phyloP scores from a whole-genome alignment of 2,888 invertebrate genomes.

The Amphipoea oculea region DNA sequence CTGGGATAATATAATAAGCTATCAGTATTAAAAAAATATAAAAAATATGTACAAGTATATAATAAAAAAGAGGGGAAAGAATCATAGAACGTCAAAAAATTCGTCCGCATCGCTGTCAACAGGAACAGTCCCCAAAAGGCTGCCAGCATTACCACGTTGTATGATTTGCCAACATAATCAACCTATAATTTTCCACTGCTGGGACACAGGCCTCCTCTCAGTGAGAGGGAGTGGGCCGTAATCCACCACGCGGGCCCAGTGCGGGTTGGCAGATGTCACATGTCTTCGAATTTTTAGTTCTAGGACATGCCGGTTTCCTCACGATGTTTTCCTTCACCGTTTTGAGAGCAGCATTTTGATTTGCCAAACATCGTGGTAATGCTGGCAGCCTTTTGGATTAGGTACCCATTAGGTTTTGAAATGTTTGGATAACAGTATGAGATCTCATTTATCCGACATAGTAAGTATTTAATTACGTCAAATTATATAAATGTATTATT shows the following conservation, averaged over 20 bases:
- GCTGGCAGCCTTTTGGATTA: neutral
- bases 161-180: too few species aligned
- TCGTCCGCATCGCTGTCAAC: neutral
- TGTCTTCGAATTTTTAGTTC: too few species aligned
- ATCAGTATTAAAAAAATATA: neutral
- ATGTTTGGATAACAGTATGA: neutral
- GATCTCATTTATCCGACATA: neutral
- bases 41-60: neutral
- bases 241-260: too few species aligned
- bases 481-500: neutral
- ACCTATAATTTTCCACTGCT: too few species aligned
- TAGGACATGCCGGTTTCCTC: too few species aligned
- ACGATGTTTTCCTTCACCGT: too few species aligned
- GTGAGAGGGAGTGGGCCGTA: too few species aligned
- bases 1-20: neutral
- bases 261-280: too few species aligned
- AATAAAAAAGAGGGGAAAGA: neutral
- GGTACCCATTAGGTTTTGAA: neutral
- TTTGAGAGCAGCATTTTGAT: too few species aligned
- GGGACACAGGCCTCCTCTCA: too few species aligned
- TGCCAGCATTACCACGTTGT: neutral
- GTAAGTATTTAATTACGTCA: neutral
- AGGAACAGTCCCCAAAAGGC: neutral
- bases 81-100: neutral
- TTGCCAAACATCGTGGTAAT: neutral